Base-by-base conservation (phyloP, 2,797 vertebrate species). In the Poecilia velifera region DNA sequence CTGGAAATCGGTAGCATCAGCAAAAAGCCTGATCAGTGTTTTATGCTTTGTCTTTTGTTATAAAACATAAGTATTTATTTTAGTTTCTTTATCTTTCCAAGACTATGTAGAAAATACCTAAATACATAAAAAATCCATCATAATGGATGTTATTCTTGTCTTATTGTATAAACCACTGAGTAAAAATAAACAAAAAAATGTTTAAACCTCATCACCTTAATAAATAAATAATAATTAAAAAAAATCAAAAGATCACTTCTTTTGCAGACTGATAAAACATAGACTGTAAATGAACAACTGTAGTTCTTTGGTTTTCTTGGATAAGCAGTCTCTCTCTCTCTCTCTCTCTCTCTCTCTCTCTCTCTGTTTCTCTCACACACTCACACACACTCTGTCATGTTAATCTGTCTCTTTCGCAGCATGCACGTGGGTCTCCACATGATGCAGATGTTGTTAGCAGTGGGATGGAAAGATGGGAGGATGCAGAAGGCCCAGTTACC, bases 341-440 rank as follows among this genome's bases (percentile, higher is more conserved):
- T 0, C 5, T 10, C 3, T 10, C 53, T 57, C 25, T 28, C 53
- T 0, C 53, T n/a, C 9, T 53, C 22, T 3, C 7, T 25, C 51
- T 25, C 9, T 0, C 16, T 20, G 6, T 20, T 1, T 22, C 49
- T 51, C 25, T 55, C 73, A 55, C 59, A 62, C 46, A 49, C 70
- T 34, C 66, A 53, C 41, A 72, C n/a, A 47, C 62, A 36, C 70
- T 55, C 41, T 76, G 77, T 49, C 83, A 66, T 84, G 73, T 88
- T 90, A 91, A 91, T 92, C 88, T 77, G 68, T 73, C 73, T 84
- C 77, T 81, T 76, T 84, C 78, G 0, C 88, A 84, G 91, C 84
- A 34, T 84, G 89, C 90, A 93, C 91, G 80, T 88, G 88, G 85
- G 83, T 86, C 89, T 89, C 93, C 89, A 73, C 93, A 93, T 90